A percentile compares a stretch with the other conserved stretches of the same genome.
Conservation (phyloP, 2,797 vertebrate species). For the Molothrus aeneus region DNA sequence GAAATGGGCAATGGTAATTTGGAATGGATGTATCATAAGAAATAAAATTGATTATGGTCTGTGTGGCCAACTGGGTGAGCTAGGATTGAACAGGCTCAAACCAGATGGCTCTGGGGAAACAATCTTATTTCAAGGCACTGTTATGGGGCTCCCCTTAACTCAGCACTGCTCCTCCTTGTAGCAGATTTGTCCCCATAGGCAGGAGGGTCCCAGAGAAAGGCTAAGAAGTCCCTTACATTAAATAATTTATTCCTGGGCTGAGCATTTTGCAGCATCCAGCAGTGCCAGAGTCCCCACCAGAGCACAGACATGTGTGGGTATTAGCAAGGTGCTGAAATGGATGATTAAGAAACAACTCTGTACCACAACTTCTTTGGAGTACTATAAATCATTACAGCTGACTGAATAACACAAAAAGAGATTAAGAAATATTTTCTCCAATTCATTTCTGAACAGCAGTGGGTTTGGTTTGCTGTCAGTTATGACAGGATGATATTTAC, state of each 20-base stretch:
- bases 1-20: too few species aligned
- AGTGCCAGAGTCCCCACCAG: not conserved
- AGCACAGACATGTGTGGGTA: not conserved
- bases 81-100: not conserved
- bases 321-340: not conserved
- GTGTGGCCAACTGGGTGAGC: too few species aligned
- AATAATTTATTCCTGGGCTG: not conserved
- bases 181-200: slow-evolving; percentile 12
- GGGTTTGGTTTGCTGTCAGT: slow-evolving; percentile 59
- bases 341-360: slow-evolving; percentile 31
- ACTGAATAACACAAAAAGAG: slow-evolving; percentile 42
- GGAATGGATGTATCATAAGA: too few species aligned
- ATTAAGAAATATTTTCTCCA: slow-evolving; percentile 60
- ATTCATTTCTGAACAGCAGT: slow-evolving; percentile 61
- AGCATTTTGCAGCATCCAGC: not conserved
- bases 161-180: not conserved
- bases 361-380: not conserved
- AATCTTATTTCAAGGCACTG: not conserved
- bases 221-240: not conserved
- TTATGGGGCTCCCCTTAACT: not conserved
- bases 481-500: slow-evolving; percentile 48
- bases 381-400: slow-evolving; percentile 51
- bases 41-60: too few species aligned
- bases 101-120: not conserved
- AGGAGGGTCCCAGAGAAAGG: not conserved